Evolutionary conservation across 2,113 vertebrate species (phyloP).

Genomic region (Tragelaphus imberbis): DNA sequence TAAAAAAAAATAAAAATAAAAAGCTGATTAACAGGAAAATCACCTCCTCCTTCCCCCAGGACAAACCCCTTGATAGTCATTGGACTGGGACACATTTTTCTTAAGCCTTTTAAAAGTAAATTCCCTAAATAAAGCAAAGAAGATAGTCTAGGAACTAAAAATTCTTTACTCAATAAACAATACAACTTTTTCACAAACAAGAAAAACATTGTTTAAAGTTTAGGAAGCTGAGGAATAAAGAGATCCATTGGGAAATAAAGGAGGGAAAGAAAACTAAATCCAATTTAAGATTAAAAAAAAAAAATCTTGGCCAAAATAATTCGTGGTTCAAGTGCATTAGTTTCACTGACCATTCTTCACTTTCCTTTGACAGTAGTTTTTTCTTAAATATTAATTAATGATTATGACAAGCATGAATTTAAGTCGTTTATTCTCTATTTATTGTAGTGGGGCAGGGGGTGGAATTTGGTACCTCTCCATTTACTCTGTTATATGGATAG

Average conservation of each 20-base stretch:
- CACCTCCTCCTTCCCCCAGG: not conserved
- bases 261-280: not conserved
- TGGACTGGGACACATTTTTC: not conserved
- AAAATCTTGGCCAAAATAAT: not conserved
- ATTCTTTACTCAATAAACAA: constrained; percentile 30
- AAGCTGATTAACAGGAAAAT: constrained; percentile 5
- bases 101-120: not conserved
- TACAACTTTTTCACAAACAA: not conserved
- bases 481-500: not conserved
- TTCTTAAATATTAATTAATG: not conserved
- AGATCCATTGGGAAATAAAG: not conserved
- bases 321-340: not conserved
- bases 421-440: not conserved
- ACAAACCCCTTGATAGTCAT: not conserved
- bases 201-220: not conserved
- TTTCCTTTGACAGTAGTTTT: not conserved
- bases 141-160: not conserved
- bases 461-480: not conserved
- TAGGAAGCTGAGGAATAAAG: not conserved
- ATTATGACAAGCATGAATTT: not conserved
- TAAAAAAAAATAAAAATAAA: not conserved
- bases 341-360: not conserved
- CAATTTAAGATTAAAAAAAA: not conserved
- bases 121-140: not conserved
- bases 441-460: accelerated